Conservation (phyloP, 2,797 vertebrate genomes). For the Eulemur albifrons region DNA sequence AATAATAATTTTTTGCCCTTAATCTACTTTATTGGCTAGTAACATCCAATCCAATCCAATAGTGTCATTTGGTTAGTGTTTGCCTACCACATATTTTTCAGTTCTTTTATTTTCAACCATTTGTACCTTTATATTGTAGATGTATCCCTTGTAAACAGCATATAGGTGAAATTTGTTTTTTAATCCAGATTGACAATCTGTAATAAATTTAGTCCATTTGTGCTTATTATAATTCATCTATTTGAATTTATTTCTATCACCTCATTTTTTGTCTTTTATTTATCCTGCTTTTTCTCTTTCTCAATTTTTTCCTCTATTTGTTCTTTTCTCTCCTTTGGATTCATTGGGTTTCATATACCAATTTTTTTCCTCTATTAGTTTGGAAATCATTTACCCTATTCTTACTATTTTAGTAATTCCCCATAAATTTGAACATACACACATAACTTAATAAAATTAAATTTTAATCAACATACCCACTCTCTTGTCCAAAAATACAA, state of each 20-base stretch:
- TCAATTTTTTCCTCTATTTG: neutral
- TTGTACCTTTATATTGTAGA: neutral
- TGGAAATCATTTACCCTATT: slow-evolving; percentile 11
- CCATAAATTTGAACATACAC: neutral
- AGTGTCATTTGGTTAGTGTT: neutral
- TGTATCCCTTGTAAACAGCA: neutral
- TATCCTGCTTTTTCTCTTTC: neutral
- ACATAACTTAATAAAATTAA: slow-evolving; percentile 30
- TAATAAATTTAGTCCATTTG: slow-evolving; percentile 9
- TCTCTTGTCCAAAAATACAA: neutral
- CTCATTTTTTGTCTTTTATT: neutral
- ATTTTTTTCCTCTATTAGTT: neutral
- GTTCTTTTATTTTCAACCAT: neutral
- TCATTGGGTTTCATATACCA: neutral
- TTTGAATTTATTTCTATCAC: slow-evolving; percentile 1
- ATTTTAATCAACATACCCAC: neutral
- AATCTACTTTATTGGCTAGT: neutral
- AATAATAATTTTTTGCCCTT: neutral
- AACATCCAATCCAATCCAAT: neutral
- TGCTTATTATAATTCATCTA: slow-evolving; percentile 2
- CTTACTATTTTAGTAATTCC: neutral
- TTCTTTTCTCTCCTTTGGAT: neutral
- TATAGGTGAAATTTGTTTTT: neutral
- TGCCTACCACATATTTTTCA: neutral
- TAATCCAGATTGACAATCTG: neutral